These are phyloP conservation scores for Champsocephalus gunnari DNA, from an alignment of 2,797 vertebrate species.

Conservation along the genomic window DNA sequence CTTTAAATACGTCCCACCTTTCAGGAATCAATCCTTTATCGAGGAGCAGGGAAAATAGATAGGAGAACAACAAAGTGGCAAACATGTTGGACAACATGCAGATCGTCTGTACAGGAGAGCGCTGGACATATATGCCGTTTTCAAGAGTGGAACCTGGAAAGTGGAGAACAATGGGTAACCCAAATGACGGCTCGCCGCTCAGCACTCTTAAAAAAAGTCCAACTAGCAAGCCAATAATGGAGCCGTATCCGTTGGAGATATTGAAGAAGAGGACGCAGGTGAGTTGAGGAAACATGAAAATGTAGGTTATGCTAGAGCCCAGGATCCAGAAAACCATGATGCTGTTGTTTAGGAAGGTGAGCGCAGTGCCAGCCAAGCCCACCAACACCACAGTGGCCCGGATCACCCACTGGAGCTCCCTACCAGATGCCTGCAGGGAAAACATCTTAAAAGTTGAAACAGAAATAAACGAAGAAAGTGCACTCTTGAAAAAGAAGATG, in stretches of 20 bases:
- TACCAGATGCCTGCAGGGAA: slow-evolving; percentile 77
- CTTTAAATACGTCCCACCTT: slow-evolving; percentile 56
- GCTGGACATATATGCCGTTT: slow-evolving; percentile 71
- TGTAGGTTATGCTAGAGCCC: slow-evolving; percentile 80
- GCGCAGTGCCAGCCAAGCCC: slow-evolving; percentile 69
- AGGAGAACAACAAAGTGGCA: slow-evolving; percentile 60
- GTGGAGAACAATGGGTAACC: slow-evolving; percentile 64
- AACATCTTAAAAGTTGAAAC: background rate
- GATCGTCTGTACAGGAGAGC: slow-evolving; percentile 81
- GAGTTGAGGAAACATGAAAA: slow-evolving; percentile 84
- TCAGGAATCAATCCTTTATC: slow-evolving; percentile 48
- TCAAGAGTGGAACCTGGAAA: slow-evolving; percentile 75
- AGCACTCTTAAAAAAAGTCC: slow-evolving; percentile 53
- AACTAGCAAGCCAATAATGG: slow-evolving; percentile 42
- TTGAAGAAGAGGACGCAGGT: slow-evolving; percentile 80
- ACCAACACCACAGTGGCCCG: slow-evolving; percentile 74
- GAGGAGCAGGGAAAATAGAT: slow-evolving; percentile 48
- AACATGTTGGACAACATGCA: slow-evolving; percentile 73
- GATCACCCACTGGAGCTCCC: slow-evolving; percentile 82
- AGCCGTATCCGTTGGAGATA: slow-evolving; percentile 80
- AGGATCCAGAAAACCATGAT: slow-evolving; percentile 84
- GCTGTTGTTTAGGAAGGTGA: slow-evolving; percentile 78
- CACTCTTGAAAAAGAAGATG: too few relatives aligned
- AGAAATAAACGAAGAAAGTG: background rate
- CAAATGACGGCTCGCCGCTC: slow-evolving; percentile 62